Evolutionary conservation across 2,888 invertebrate species (phyloP), one percentile per base, ranked within the genome.

Genomic region (Nasonovia ribisnigri): DNA sequence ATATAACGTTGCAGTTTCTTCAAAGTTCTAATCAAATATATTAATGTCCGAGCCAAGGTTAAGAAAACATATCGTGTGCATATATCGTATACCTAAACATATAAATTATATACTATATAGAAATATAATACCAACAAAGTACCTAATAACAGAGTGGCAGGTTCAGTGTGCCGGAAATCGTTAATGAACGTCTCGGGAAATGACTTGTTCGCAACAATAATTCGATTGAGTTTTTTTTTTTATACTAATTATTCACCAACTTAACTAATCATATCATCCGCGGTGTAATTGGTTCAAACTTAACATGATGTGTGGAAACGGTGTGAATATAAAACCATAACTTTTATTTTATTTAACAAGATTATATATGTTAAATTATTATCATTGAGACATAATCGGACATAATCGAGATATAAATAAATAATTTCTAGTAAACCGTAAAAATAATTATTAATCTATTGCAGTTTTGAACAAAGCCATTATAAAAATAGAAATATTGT

Each of bases 11-110:
- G n/a, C 67, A 8, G n/a, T 67, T 90, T 67, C 16, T 57, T 20
- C 36, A 36, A 20, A 77, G 43, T 84, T 60, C 90, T 16, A 46
- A 90, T 90, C 60, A n/a, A 90, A 60, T 60, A 84, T 84, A 89
- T 89, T 67, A 90, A 90, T 67, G n/a, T 36, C n/a, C 87, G 51
- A 88, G 3, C 20, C 87, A 24, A 88, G 42, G 57, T 29, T 26
- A 26, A 26, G 42, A 54, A 88, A 88, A 54, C 36, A 54, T 54
- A 42, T 77, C 20, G 20, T 36, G 3, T 77, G 77, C 8, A 24
- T 42, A 20, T 20, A 20, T n/a, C n/a, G 3, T 51, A 51, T 16
- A 51, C 48, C 11, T 13, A 54, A 20, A 20, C 54, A 54, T 4
- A 51, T 20, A 54, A 5, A 54, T 16, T 77, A 36, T 67, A n/a